Base-by-base conservation (phyloP, 2,113 vertebrate species). In the Herpetotheres cachinnans region DNA sequence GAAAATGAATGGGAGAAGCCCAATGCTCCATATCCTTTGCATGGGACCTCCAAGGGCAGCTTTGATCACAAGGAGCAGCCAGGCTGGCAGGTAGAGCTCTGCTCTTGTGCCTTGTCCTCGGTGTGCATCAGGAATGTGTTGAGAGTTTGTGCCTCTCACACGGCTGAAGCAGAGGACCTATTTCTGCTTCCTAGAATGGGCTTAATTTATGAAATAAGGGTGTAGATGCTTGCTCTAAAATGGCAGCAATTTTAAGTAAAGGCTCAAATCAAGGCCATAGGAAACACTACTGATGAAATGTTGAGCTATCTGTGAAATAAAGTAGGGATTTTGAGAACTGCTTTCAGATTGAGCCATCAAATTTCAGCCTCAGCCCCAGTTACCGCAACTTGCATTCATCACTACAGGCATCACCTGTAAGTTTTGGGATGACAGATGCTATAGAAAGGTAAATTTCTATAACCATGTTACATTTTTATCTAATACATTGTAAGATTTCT, bases 31-130 rank as follows among this genome's bases (percentile, higher is more conserved):
- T 2, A 16, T 25, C 25, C 38, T 70, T 80, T 44, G 44, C 80
- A 32, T 0, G 0, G 42, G 11, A 44, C 7, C 12, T 58, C 50
- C 42, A 49, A 49, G 46, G 30, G 22, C 69, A 93, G 40, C 36
- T 50, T 36, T 2, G 2, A 13, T 32, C 5, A 13, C 29, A 20
- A 15, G 20, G 25, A 42, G 21, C 1, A 2, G 8, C 16, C 29
- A 19, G n/a, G 38, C 25, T 50, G 67, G 77, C 10, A 13, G 32
- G 54, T 5, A 26, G 70, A 61, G 65, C 13, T 65, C 40, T 78
- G 63, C 59, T 56, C 27, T 42, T 22, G 2, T 24, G 24, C 63
- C 42, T 58, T 30, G 42, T 12, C 32, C 38, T 83, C 8, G 6
- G 11, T 3, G 21, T 34, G 19, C 44, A n/a, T 30, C n/a, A 93